Base-by-base conservation (phyloP, 2,888 invertebrate species). In the Mesopsocus fuscifrons region DNA sequence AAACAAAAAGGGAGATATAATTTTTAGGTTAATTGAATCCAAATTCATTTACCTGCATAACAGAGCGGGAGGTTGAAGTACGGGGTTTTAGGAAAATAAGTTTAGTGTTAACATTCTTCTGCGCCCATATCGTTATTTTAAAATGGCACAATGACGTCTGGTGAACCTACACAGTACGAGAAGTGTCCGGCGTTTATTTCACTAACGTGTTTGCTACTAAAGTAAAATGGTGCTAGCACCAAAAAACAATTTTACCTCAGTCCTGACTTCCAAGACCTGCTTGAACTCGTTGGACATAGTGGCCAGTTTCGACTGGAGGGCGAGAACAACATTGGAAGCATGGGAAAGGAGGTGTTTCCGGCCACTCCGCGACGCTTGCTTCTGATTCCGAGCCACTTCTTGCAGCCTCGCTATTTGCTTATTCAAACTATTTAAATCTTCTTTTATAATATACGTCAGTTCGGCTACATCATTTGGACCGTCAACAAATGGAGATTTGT, bases 261-360 rank as follows among this genome's bases (percentile, higher is more conserved):
- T 95, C 54, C 97, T 70, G 16, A 95, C 87, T 74, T 98, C 97
- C 44, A 98, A 71, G 38, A 98, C 92, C 66, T 83, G 85, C 64
- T 97, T 95, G 60, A 98, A 98, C 57, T 94, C 88, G 49, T 85
- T 91, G 38, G 95, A 95, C 85, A 98, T 95, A 48, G 79, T 80
- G 23, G 95, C 97, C 51, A 98, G 66, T 60, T 92, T 84, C 2
- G 95, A 92, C 66, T 91, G 91, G 46, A 91, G 63, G 3, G 89
- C 82, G 47, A 92, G 71, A 6, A 94, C 92, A 48, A 94, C 88
- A 58, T 85, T 91, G 38, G 84, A 88, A 44, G 88, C 87, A 70
- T 89, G 88, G 50, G 87, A 84, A 52, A 85, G 76, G 62, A 92
- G 73, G 61, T 92, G 91, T 53, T 72, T 72, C 23, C 77, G 74